Evolutionary conservation across 2,888 invertebrate species (phyloP).

Genomic region (Stegana nigrithorax): DNA sequence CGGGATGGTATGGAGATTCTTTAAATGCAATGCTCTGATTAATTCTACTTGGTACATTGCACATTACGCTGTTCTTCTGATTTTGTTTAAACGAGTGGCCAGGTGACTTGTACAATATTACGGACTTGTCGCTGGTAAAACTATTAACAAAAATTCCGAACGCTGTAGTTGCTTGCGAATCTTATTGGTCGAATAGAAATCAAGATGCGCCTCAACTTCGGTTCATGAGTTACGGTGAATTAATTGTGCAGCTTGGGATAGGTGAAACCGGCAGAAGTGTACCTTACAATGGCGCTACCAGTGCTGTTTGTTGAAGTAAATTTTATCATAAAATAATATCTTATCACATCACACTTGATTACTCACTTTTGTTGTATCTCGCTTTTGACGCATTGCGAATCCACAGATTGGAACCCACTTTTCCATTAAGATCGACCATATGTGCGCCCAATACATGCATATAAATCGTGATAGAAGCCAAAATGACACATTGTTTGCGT

Average conservation of each 20-base stretch:
- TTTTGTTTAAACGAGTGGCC: slow-evolving; percentile 82
- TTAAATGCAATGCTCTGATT: too few species aligned
- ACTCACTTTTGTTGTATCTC: slow-evolving; percentile 80
- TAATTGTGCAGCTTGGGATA: slow-evolving; percentile 77
- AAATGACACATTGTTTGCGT: slow-evolving; percentile 76
- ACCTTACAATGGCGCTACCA: slow-evolving; percentile 76
- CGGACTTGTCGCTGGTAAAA: slow-evolving; percentile 77
- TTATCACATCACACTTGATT: not conserved
- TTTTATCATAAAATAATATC: too few species aligned
- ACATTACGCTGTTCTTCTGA: slow-evolving; percentile 84
- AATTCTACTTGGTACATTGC: too few species aligned
- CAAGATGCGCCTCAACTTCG: slow-evolving; percentile 79
- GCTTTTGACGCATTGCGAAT: slow-evolving; percentile 83
- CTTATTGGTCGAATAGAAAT: slow-evolving; percentile 80
- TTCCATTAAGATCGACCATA: slow-evolving; percentile 85
- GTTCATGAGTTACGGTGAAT: slow-evolving; percentile 76
- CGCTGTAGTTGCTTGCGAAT: slow-evolving; percentile 82
- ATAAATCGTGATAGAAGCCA: slow-evolving; percentile 77
- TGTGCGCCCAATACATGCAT: slow-evolving; percentile 76
- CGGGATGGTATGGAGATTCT: too few species aligned
- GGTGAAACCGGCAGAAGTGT: slow-evolving; percentile 73
- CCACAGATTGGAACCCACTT: slow-evolving; percentile 84
- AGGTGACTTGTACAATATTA: slow-evolving; percentile 72
- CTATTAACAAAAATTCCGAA: slow-evolving; percentile 72
- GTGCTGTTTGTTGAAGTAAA: too few species aligned